These are phyloP conservation scores for Tursiops truncatus DNA, from an alignment of 2,113 vertebrate genomes.

Conservation along the genomic window DNA sequence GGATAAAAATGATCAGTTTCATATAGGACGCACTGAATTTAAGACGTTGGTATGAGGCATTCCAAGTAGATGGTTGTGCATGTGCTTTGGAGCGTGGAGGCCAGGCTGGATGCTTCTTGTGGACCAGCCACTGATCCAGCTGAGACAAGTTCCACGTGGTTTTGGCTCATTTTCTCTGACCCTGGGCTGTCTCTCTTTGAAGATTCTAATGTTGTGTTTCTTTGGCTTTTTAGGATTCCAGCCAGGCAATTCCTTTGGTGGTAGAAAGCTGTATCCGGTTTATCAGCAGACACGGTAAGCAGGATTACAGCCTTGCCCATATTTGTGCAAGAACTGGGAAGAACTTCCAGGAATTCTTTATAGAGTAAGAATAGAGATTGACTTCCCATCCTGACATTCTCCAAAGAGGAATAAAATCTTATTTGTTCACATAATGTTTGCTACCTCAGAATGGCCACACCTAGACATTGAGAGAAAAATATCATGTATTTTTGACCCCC, in stretches of 20 bases:
- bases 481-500: neutral
- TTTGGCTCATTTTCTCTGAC: neutral
- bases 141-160: neutral
- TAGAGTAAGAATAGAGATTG: neutral
- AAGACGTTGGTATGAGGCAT: neutral
- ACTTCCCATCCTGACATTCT: conserved; percentile 15
- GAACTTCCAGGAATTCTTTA: conserved; percentile 50
- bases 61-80: neutral
- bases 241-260: conserved; percentile 94
- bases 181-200: neutral
- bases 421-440: neutral
- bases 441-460: neutral
- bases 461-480: neutral
- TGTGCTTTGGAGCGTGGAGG: neutral
- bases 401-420: conserved; percentile 18
- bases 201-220: conserved; percentile 21
- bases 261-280: conserved; percentile 99
- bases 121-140: neutral
- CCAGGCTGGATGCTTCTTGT: neutral
- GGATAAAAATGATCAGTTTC: neutral
- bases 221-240: conserved; percentile 87
- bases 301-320: neutral
- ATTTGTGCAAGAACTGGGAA: conserved; percentile 45
- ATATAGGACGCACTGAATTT: neutral
- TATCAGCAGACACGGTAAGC: conserved; percentile 97